phyloP scores from a whole-genome alignment of 1,140 invertebrate genomes.

The Piezodorus guildinii region DNA sequence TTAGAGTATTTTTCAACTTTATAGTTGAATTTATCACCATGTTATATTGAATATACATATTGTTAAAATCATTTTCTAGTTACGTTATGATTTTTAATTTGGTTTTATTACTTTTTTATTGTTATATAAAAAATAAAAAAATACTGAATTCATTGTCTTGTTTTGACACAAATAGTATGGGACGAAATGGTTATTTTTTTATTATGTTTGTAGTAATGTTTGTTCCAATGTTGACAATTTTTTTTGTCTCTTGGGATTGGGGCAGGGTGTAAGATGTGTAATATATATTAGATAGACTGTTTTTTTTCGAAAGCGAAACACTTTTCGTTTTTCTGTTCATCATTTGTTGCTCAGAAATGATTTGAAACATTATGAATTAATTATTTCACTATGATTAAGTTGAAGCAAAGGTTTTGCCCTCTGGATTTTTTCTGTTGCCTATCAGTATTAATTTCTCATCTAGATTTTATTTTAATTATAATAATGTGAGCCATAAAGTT shows the following conservation, averaged over 20 bases:
- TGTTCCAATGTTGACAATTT: constrained; percentile 7
- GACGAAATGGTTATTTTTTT: too few relatives aligned
- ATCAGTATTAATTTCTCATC: neutral
- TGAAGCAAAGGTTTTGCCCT: neutral
- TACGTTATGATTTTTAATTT: too few relatives aligned
- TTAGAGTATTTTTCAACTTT: too few relatives aligned
- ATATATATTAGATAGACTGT: neutral
- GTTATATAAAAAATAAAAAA: too few relatives aligned
- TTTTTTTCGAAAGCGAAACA: neutral
- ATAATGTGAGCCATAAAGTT: neutral
- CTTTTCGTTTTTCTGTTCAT: neutral
- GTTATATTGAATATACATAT: too few relatives aligned
- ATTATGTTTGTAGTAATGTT: neutral
- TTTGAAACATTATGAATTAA: neutral
- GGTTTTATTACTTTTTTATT: too few relatives aligned
- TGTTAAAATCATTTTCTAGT: too few relatives aligned
- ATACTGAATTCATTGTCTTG: too few relatives aligned
- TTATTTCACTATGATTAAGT: neutral
- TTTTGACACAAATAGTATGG: too few relatives aligned
- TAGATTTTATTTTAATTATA: neutral
- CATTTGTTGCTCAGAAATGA: neutral
- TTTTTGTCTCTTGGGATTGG: neutral
- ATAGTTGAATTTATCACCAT: too few relatives aligned
- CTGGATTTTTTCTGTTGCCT: neutral
- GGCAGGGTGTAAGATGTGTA: constrained; percentile 4